Conservation (phyloP, 2,797 vertebrate genomes). For the Melanotaenia maccullochi region DNA sequence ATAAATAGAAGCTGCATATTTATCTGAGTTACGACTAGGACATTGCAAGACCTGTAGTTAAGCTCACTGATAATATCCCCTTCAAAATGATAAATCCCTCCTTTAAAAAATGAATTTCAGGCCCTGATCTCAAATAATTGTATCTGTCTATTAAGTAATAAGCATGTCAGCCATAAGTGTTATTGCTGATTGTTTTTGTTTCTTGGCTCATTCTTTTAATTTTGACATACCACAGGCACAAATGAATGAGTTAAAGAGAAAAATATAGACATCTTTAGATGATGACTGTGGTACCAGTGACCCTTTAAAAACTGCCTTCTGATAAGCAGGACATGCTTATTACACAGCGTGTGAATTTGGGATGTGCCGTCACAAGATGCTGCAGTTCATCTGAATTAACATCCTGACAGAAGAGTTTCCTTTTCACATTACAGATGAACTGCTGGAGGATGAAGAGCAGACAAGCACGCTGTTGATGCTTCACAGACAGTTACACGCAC, state of each 20-base stretch:
- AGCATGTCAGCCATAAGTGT: too few species aligned
- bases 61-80: too few species aligned
- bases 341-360: constrained; percentile 5
- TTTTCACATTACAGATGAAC: constrained; percentile 30
- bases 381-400: constrained; percentile 21
- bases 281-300: neutral
- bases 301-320: neutral
- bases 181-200: neutral
- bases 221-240: neutral
- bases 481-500: constrained; percentile 33
- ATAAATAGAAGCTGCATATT: too few species aligned
- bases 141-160: too few species aligned
- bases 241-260: neutral
- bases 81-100: too few species aligned
- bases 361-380: constrained; percentile 19
- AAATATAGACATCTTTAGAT: neutral
- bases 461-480: constrained; percentile 33
- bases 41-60: too few species aligned
- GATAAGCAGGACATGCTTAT: constrained; percentile 12
- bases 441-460: constrained; percentile 40
- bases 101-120: too few species aligned
- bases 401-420: constrained; percentile 9
- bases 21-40: too few species aligned
- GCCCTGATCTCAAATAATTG: too few species aligned
- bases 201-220: neutral